Evolutionary conservation across 2,888 invertebrate genomes (phyloP).

Genomic region (Trichogramma evanescens): DNA sequence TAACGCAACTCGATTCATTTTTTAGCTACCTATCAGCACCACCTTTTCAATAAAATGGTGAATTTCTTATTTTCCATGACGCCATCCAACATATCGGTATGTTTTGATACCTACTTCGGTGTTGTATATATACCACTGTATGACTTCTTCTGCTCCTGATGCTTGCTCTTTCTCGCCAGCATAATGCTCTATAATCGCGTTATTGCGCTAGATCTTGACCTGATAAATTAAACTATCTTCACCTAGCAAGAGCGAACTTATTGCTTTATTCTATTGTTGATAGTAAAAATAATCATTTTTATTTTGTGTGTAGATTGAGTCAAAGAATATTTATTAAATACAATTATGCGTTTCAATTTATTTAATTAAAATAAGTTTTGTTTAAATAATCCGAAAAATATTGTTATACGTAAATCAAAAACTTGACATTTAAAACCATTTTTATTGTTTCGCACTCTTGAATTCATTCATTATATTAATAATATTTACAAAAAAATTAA

Average conservation of each 20-base stretch:
- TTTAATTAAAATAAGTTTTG: not conserved
- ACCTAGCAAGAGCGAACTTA: not conserved
- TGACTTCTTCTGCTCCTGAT: slow-evolving; percentile 13
- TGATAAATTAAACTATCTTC: slow-evolving; percentile 2
- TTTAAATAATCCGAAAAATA: not conserved
- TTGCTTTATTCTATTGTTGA: no score
- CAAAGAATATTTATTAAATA: not conserved
- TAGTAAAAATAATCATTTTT: not conserved
- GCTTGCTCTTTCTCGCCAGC: slow-evolving; percentile 5
- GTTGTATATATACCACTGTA: not conserved
- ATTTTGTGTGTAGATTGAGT: no score
- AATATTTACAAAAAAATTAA: no score
- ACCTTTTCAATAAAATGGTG: no score
- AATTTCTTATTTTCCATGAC: no score
- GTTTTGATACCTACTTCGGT: not conserved
- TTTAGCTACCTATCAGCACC: no score
- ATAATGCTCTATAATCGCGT: slow-evolving; percentile 21
- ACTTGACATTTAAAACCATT: no score
- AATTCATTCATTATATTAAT: no score
- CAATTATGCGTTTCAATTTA: not conserved
- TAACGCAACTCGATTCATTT: no score
- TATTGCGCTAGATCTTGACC: slow-evolving; percentile 21
- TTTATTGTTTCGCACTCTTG: no score
- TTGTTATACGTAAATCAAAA: no score
- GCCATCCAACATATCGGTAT: not conserved